These are phyloP conservation scores for Xyliphius kryptos DNA, from an alignment of 2,113 vertebrate genomes.

Conservation along the genomic window DNA sequence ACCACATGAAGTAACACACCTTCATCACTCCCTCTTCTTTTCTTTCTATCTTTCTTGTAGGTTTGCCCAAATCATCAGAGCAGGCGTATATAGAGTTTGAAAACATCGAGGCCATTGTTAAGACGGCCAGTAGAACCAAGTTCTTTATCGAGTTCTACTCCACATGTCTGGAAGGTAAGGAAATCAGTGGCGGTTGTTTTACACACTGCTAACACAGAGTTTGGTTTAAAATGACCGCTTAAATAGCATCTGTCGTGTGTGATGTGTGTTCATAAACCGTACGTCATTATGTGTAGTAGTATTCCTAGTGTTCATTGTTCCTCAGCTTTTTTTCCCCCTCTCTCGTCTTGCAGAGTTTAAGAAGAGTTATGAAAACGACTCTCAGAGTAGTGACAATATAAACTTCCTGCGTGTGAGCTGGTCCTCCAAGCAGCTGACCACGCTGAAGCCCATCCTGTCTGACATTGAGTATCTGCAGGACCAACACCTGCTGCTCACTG, in stretches of 20 bases:
- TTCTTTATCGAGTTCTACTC: slow-evolving; percentile 98
- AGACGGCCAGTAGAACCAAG: slow-evolving; percentile 91
- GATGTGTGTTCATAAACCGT: too few species aligned
- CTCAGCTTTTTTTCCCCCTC: too few species aligned
- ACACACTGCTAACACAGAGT: too few species aligned
- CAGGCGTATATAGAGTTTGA: slow-evolving; percentile 96
- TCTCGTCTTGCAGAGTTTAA: slow-evolving; percentile 80
- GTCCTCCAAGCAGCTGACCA: slow-evolving; percentile 90
- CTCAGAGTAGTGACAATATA: slow-evolving; percentile 91
- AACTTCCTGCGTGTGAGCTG: slow-evolving; percentile 95
- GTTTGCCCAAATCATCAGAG: slow-evolving; percentile 89
- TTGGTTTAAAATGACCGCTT: too few species aligned
- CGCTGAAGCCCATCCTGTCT: slow-evolving; percentile 90
- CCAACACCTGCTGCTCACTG: slow-evolving; percentile 89
- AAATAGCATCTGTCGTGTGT: too few species aligned
- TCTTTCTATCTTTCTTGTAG: slow-evolving; percentile 54
- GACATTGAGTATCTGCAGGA: slow-evolving; percentile 96
- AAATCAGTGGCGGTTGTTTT: too few species aligned
- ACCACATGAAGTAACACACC: too few species aligned
- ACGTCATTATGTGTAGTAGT: too few species aligned
- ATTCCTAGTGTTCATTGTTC: too few species aligned
- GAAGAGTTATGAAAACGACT: slow-evolving; percentile 94
- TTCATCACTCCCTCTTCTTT: too few species aligned
- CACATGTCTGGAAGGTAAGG: slow-evolving; percentile 93
- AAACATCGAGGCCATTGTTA: slow-evolving; percentile 91